These are phyloP conservation scores for Sebastolobus alascanus DNA, from an alignment of 2,797 vertebrate species.

Conservation along the genomic window DNA sequence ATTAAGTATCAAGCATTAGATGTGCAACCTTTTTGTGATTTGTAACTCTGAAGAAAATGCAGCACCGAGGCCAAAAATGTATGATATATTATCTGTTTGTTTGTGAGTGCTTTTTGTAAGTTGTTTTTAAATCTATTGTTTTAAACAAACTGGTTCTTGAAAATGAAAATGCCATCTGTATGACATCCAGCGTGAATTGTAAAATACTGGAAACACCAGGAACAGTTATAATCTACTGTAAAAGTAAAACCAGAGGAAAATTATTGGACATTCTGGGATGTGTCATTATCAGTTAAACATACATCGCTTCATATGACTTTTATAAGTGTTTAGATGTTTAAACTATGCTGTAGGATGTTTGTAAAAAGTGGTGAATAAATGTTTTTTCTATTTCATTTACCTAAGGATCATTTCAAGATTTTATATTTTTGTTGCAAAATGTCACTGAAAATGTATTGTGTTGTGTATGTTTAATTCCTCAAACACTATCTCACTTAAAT, in stretches of 20 bases:
- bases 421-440: conserved; percentile 13
- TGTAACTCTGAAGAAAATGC: conserved; percentile 13
- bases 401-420: conserved; percentile 12
- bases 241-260: conserved; percentile 4
- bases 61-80: conserved; percentile 17
- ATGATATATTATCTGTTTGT: background rate
- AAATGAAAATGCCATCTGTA: background rate
- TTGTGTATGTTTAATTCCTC: background rate
- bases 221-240: background rate
- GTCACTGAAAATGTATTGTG: background rate
- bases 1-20: conserved; percentile 2
- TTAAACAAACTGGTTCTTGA: background rate
- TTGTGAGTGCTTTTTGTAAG: conserved; percentile 10
- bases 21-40: conserved; percentile 15
- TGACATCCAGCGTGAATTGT: background rate
- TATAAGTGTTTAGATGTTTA: conserved; percentile 26
- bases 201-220: conserved; percentile 2
- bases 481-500: background rate
- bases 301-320: conserved; percentile 1
- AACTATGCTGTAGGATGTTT: conserved; percentile 34
- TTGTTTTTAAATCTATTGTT: conserved; percentile 9
- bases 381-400: conserved; percentile 37
- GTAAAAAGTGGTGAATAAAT: conserved; percentile 50
- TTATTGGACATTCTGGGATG: conserved; percentile 8
- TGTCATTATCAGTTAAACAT: background rate